phyloP scores from a whole-genome alignment of 2,888 invertebrate species.

The Drosophila borborema region DNA sequence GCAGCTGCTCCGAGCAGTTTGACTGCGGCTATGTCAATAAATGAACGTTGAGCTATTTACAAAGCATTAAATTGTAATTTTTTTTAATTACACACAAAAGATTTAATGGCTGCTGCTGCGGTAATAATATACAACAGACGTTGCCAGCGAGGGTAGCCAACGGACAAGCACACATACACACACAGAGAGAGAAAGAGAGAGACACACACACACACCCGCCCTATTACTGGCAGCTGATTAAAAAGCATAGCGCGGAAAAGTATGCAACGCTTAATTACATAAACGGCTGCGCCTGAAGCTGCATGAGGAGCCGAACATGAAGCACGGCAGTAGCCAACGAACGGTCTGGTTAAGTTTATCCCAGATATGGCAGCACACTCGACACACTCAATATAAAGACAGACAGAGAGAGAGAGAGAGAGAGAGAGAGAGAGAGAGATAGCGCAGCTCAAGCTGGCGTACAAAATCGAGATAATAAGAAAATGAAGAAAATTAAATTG shows the following conservation, averaged over 20 bases:
- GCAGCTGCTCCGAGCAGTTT: constrained; percentile 9
- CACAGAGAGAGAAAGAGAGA: background rate
- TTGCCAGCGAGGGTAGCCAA: constrained; percentile 24
- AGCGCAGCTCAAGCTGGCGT: constrained; percentile 41
- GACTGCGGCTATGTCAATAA: constrained; percentile 63
- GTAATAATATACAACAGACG: constrained; percentile 72
- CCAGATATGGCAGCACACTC: constrained; percentile 28
- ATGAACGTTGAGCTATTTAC: constrained; percentile 55
- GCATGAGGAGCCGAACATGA: constrained; percentile 27
- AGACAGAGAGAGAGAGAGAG: constrained; percentile 2
- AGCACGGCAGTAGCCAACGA: constrained; percentile 18
- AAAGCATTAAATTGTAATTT: constrained; percentile 79
- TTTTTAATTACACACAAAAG: constrained; percentile 76
- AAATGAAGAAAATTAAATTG: constrained; percentile 80
- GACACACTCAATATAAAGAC: constrained; percentile 10
- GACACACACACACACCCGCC: constrained; percentile 5
- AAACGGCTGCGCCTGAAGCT: constrained; percentile 58
- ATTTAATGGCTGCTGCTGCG: constrained; percentile 74
- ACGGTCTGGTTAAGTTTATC: constrained; percentile 22
- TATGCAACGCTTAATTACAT: constrained; percentile 75
- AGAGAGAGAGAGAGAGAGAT: background rate
- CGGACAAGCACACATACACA: constrained; percentile 13
- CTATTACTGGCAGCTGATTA: constrained; percentile 55
- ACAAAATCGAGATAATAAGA: constrained; percentile 79
- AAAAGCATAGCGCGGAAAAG: constrained; percentile 61